These are phyloP conservation scores for Knipowitschia caucasica DNA, from an alignment of 2,797 vertebrate species.

Conservation along the genomic window DNA sequence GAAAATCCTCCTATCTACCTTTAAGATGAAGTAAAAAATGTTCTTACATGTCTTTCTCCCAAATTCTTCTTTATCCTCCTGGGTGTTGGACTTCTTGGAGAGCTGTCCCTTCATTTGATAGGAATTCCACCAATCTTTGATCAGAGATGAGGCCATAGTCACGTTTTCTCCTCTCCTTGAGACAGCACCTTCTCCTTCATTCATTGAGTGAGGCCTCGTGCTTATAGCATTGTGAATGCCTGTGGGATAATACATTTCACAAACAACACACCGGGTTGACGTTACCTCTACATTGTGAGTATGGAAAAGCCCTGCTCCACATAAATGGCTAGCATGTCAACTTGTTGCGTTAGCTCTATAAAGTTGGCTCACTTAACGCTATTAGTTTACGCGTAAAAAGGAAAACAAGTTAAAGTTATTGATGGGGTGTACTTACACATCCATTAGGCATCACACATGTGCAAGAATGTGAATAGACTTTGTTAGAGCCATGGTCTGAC, in stretches of 20 bases:
- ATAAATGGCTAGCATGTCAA: no score
- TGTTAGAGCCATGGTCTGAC: no score
- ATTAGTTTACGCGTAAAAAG: no score
- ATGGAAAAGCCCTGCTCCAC: no score
- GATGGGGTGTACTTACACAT: not conserved
- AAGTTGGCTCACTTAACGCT: not conserved
- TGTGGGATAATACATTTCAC: no score
- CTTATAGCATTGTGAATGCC: not conserved
- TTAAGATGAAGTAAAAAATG: not conserved
- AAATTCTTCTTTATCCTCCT: conserved; percentile 29
- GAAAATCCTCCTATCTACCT: no score
- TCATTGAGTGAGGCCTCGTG: not conserved
- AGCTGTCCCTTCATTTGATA: conserved; percentile 36
- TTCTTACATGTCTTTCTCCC: conserved; percentile 63
- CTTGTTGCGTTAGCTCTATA: no score
- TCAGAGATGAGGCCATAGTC: conserved; percentile 18
- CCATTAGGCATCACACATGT: not conserved
- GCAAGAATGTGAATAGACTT: no score
- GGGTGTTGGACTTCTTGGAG: conserved; percentile 37
- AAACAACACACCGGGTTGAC: no score
- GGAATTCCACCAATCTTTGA: conserved; percentile 46
- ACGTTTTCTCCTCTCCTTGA: conserved; percentile 30
- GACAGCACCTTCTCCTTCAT: conserved; percentile 14
- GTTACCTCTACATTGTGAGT: no score
- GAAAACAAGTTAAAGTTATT: not conserved